Evolutionary conservation across 2,888 invertebrate genomes (phyloP).

Genomic region (Escarpia spicata): DNA sequence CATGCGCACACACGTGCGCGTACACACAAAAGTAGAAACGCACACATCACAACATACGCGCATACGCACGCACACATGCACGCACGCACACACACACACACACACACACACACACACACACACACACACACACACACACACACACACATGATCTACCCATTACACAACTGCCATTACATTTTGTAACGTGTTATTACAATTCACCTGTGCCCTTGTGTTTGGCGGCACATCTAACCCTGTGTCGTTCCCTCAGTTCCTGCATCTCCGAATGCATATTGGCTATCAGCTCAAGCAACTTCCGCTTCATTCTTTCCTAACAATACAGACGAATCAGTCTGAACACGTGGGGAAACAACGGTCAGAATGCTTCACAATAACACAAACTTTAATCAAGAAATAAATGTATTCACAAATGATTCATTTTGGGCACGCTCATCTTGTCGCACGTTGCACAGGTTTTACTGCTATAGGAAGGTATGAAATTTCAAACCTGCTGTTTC

Average conservation of each 20-base stretch:
- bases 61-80: background rate
- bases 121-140: background rate
- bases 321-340: background rate
- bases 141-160: background rate
- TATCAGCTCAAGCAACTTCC: background rate
- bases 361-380: background rate
- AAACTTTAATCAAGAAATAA: background rate
- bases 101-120: background rate
- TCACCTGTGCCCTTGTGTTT: conserved; percentile 13
- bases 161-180: background rate
- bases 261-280: background rate
- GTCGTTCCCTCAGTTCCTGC: background rate
- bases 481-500: too few relatives aligned
- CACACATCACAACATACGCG: background rate
- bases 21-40: background rate
- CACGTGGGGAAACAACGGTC: background rate
- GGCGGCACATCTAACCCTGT: background rate
- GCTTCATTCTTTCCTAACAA: background rate
- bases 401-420: background rate
- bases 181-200: background rate
- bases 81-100: background rate
- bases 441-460: background rate
- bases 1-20: background rate
- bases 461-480: too few relatives aligned
- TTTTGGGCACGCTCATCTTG: background rate